phyloP scores from a whole-genome alignment of 2,113 vertebrate species.

The Seriola rivoliana region DNA sequence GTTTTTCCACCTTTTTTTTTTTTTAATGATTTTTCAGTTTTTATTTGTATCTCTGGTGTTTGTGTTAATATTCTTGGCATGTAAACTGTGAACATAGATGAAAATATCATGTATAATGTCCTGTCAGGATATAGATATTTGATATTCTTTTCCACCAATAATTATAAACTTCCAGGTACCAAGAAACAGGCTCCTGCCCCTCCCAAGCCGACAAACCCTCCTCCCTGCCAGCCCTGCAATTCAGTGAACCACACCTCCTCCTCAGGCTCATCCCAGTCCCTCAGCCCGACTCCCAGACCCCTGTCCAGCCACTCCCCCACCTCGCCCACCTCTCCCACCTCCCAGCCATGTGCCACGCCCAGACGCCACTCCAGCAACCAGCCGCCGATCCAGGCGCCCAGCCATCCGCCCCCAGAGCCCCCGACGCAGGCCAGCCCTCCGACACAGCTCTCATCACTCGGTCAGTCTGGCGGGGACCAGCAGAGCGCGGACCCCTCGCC shows the following conservation, averaged over 20 bases:
- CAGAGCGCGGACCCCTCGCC: slow-evolving; percentile 85
- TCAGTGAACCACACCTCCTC: slow-evolving; percentile 75
- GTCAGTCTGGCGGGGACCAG: slow-evolving; percentile 78
- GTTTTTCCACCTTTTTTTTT: too few species aligned
- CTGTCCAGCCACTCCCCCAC: slow-evolving; percentile 81
- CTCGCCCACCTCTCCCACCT: slow-evolving; percentile 69
- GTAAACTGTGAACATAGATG: too few species aligned
- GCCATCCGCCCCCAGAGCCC: slow-evolving; percentile 94
- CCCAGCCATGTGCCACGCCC: slow-evolving; percentile 83
- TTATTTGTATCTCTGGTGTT: too few species aligned
- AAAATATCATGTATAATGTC: too few species aligned
- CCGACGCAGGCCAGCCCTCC: slow-evolving; percentile 85
- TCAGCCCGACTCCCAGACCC: slow-evolving; percentile 87
- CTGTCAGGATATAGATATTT: background rate
- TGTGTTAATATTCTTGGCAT: too few species aligned
- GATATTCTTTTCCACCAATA: background rate
- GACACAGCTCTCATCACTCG: slow-evolving; percentile 61
- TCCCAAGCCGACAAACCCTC: slow-evolving; percentile 92
- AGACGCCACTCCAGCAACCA: slow-evolving; percentile 91
- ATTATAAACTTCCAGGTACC: slow-evolving; percentile 82
- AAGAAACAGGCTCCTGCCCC: slow-evolving; percentile 97
- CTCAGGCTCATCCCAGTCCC: slow-evolving; percentile 80
- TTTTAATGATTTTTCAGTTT: too few species aligned
- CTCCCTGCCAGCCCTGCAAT: slow-evolving; percentile 86
- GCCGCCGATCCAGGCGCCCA: slow-evolving; percentile 92